Evolutionary conservation across 2,113 vertebrate genomes (phyloP).

Genomic region (Bufo gargarizans): DNA sequence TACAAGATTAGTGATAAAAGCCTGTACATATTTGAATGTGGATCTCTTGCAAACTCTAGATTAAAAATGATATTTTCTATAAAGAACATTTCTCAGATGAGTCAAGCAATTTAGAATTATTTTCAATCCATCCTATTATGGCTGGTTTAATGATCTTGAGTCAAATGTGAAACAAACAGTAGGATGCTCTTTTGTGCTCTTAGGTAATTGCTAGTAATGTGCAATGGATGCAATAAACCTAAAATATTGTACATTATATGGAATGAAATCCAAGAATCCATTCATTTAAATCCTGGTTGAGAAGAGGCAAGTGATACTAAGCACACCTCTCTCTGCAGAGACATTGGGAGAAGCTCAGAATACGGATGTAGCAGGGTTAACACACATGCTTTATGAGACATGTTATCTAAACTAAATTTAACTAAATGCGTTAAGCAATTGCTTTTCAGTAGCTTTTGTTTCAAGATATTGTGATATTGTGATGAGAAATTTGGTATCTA

Average conservation of each 20-base stretch:
- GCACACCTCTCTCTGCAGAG: too few species aligned
- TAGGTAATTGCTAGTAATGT: not conserved
- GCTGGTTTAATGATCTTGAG: not conserved
- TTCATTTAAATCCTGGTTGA: too few species aligned
- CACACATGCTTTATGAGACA: too few species aligned
- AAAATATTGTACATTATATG: not conserved
- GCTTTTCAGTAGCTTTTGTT: too few species aligned
- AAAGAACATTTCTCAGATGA: not conserved
- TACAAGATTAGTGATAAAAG: conserved; percentile 10
- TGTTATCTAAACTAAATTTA: too few species aligned
- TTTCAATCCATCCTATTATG: not conserved
- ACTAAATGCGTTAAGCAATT: too few species aligned
- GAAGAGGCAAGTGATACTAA: too few species aligned
- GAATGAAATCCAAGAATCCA: too few species aligned
- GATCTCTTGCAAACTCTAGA: not conserved
- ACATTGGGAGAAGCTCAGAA: too few species aligned
- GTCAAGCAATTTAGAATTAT: not conserved
- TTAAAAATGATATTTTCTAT: not conserved
- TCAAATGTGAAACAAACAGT: not conserved
- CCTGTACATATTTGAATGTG: not conserved
- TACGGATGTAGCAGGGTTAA: too few species aligned
- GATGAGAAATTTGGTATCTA: too few species aligned
- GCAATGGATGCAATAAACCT: not conserved
- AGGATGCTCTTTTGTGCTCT: not conserved
- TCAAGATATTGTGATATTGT: too few species aligned